Evolutionary conservation across 2,797 vertebrate species (phyloP).

Genomic region (Ispidina picta): DNA sequence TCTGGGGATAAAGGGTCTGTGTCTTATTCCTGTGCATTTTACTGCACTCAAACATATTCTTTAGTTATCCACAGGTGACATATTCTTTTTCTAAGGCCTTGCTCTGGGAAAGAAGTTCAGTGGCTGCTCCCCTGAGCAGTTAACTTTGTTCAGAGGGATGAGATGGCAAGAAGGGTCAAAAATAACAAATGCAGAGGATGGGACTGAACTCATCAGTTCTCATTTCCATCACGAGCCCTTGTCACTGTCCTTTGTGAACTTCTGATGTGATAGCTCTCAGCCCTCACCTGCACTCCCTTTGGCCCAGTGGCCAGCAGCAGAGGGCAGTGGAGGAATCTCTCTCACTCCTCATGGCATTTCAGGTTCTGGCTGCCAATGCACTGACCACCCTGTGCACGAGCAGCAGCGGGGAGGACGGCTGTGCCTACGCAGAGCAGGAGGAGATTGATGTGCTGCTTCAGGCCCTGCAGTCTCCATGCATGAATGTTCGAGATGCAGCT

Average conservation of each 20-base stretch:
- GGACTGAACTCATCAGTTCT: not conserved
- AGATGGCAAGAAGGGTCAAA: not conserved
- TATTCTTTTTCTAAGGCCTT: not conserved
- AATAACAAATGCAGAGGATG: not conserved
- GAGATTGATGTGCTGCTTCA: constrained; percentile 92
- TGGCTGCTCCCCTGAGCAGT: not conserved
- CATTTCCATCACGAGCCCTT: not conserved
- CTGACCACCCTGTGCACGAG: constrained; percentile 89
- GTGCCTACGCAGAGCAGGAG: constrained; percentile 91
- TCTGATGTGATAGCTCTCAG: not conserved
- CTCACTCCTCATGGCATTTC: not conserved
- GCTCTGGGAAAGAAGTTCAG: not conserved
- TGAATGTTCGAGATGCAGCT: constrained; percentile 91
- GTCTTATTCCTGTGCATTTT: not conserved
- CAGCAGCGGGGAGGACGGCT: constrained; percentile 88
- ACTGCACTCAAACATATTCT: not conserved
- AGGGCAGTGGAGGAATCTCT: not conserved
- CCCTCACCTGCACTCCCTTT: not conserved
- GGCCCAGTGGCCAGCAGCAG: not conserved
- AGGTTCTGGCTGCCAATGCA: constrained; percentile 91
- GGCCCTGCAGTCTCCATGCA: constrained; percentile 90
- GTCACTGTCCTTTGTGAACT: not conserved
- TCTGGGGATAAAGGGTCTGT: not conserved
- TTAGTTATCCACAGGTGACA: not conserved
- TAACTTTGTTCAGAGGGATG: not conserved